A percentile compares a stretch with the other conserved stretches of the same genome.
phyloP scores from a whole-genome alignment of 2,888 invertebrate species.

The Agriopis aurantiaria region DNA sequence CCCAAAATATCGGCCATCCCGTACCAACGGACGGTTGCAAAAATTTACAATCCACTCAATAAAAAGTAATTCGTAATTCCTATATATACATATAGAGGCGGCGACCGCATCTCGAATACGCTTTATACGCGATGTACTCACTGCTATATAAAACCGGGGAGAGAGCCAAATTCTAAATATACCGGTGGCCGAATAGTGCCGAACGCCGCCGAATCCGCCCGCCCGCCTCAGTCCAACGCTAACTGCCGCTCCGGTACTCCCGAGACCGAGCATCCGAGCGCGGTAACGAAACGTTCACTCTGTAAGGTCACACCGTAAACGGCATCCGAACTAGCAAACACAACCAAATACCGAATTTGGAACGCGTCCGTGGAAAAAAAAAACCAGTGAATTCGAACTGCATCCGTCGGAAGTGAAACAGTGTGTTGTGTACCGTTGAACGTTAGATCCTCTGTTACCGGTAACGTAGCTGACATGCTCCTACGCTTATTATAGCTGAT shows the following conservation, averaged over 20 bases:
- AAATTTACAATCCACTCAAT: slow-evolving; percentile 82
- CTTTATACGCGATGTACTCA: slow-evolving; percentile 85
- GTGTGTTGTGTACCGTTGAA: slow-evolving; percentile 78
- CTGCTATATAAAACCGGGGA: slow-evolving; percentile 87
- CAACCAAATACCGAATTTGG: slow-evolving; percentile 64
- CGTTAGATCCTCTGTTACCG: slow-evolving; percentile 72
- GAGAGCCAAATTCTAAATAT: slow-evolving; percentile 89
- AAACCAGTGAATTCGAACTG: slow-evolving; percentile 67
- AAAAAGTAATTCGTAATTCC: slow-evolving; percentile 83
- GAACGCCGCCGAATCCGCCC: slow-evolving; percentile 78
- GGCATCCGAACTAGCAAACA: slow-evolving; percentile 54
- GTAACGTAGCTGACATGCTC: slow-evolving; percentile 64
- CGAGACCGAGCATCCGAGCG: slow-evolving; percentile 75
- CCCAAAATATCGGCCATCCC: slow-evolving; percentile 64
- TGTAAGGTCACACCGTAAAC: slow-evolving; percentile 72
- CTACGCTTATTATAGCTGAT: slow-evolving; percentile 58
- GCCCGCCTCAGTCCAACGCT: slow-evolving; percentile 84
- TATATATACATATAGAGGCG: slow-evolving; percentile 77
- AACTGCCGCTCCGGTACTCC: slow-evolving; percentile 81
- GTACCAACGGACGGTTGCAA: slow-evolving; percentile 71
- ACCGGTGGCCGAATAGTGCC: slow-evolving; percentile 81
- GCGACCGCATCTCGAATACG: slow-evolving; percentile 84
- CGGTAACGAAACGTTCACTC: slow-evolving; percentile 74
- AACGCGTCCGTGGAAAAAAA: slow-evolving; percentile 62
- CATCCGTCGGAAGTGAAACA: slow-evolving; percentile 74